Evolutionary conservation across 1,140 invertebrate species (phyloP).

Genomic region (Melitaea cinxia): DNA sequence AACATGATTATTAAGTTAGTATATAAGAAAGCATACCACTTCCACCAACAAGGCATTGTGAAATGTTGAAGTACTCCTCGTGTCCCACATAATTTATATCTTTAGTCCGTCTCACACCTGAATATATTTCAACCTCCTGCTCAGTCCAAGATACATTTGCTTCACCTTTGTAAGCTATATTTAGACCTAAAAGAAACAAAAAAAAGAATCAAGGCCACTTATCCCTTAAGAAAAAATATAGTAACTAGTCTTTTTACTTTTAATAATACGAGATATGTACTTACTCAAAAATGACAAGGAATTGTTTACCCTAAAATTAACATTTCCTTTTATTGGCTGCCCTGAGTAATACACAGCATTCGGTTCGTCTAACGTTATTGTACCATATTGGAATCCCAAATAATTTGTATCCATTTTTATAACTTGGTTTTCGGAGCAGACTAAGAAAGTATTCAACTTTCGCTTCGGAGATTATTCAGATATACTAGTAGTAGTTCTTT

Average conservation of each 20-base stretch:
- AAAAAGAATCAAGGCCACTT: not conserved
- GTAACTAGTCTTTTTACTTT: not conserved
- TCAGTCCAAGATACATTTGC: constrained; percentile 51
- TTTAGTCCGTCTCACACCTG: constrained; percentile 32
- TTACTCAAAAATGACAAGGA: constrained; percentile 48
- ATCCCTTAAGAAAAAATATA: not conserved
- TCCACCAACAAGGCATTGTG: constrained; percentile 40
- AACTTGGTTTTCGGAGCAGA: too few species aligned
- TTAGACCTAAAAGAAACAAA: constrained; percentile 42
- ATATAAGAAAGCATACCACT: constrained; percentile 23
- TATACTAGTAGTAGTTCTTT: too few species aligned
- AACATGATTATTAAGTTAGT: not conserved
- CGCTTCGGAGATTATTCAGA: too few species aligned
- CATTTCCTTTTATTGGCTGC: constrained; percentile 48
- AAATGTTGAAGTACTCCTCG: constrained; percentile 50
- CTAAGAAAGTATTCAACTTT: too few species aligned
- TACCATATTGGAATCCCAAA: constrained; percentile 10
- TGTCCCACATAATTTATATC: constrained; percentile 41
- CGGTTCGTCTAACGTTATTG: constrained; percentile 30
- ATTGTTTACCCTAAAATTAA: constrained; percentile 46
- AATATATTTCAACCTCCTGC: constrained; percentile 38
- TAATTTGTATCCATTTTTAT: not conserved
- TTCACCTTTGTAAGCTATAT: constrained; percentile 45
- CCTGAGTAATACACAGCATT: constrained; percentile 53
- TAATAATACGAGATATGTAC: not conserved